Evolutionary conservation across 2,888 invertebrate species (phyloP).

Genomic region (Imbricaverruca yamaguchii): DNA sequence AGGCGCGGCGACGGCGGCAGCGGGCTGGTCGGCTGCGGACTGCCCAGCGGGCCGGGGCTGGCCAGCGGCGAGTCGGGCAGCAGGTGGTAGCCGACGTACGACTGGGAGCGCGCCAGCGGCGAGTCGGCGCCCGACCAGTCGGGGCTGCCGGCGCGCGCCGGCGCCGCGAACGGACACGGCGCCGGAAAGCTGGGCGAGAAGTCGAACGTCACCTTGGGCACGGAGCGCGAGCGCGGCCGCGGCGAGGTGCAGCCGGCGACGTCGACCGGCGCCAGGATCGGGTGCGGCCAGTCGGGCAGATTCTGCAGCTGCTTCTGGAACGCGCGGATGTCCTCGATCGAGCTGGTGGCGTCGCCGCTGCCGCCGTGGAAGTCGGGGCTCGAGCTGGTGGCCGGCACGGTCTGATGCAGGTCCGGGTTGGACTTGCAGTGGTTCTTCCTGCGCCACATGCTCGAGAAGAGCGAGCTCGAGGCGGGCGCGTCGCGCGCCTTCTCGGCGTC

Average conservation of each 20-base stretch:
- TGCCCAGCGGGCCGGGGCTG: slow-evolving; percentile 35
- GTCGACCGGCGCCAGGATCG: slow-evolving; percentile 36
- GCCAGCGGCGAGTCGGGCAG: slow-evolving; percentile 25
- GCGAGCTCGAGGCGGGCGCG: background rate
- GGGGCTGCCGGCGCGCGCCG: background rate
- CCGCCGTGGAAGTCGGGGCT: slow-evolving; percentile 20
- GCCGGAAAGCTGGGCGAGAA: slow-evolving; percentile 29
- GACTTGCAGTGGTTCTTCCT: slow-evolving; percentile 17
- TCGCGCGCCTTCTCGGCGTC: slow-evolving; percentile 32
- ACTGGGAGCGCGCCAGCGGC: slow-evolving; percentile 14
- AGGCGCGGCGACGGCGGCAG: slow-evolving; percentile 35
- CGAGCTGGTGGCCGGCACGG: background rate
- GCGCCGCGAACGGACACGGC: slow-evolving; percentile 28
- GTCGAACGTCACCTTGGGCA: slow-evolving; percentile 43
- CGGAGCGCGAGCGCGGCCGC: slow-evolving; percentile 45
- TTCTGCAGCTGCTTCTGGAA: slow-evolving; percentile 52
- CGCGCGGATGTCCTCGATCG: slow-evolving; percentile 48
- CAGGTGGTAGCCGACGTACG: slow-evolving; percentile 25
- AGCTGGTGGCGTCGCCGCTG: slow-evolving; percentile 23
- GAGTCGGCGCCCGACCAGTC: background rate
- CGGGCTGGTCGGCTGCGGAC: slow-evolving; percentile 35
- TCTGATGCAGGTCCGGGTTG: slow-evolving; percentile 6
- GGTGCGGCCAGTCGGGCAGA: slow-evolving; percentile 44
- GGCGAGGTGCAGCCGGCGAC: slow-evolving; percentile 31
- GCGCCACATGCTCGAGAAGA: slow-evolving; percentile 10